Evolutionary conservation across 2,797 vertebrate species (phyloP), one percentile per base, ranked within the genome.

Genomic region (Morus bassanus): DNA sequence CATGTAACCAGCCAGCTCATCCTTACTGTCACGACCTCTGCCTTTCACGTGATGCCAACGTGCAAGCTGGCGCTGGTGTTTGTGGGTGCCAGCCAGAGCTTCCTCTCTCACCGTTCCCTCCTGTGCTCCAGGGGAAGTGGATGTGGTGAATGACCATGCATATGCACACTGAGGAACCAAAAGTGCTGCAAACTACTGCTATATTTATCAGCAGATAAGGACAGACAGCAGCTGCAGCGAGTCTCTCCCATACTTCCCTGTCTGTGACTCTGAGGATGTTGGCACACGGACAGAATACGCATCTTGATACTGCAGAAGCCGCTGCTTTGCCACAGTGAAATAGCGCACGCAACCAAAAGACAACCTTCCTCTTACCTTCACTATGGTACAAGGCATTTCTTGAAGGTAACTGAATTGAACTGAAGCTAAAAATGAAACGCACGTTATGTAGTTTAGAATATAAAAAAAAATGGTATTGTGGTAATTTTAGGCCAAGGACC

Each of bases 171-270:
- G 86, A 92, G 93, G 85, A 96, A 79, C 76, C 77, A 13, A 3
- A 39, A 35, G 81, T 59, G 73, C 50, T 48, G 72, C 90, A 88
- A 78, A 21, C 64, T 21, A 19, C 60, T 31, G 83, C 63, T 86
- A 48, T 63, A 54, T 89, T 95, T 96, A 46, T 22, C 77, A 30
- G 61, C 73, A 85, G 91, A 69, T 46, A 18, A 43, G 74, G 91
- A 35, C 87, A 88, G 93, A 22, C 60, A 69, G 90, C 77, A 77
- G 81, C 78, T 64, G 78, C 68, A 74, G 54, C 2, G 18, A 37
- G 76, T 37, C 63, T 46, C 41, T 63, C 48, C 59, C 93, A 27
- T 69, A 50, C 77, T 82, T 89, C 91, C 90, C 67, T 37, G 80
- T 64, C 87, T 41, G 80, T 8, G 86, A 15, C 74, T 41, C 56